A percentile compares a stretch with the other conserved stretches of the same genome.
Evolutionary conservation across 1,140 invertebrate genomes (phyloP).

Genomic region (Drosophila erecta): DNA sequence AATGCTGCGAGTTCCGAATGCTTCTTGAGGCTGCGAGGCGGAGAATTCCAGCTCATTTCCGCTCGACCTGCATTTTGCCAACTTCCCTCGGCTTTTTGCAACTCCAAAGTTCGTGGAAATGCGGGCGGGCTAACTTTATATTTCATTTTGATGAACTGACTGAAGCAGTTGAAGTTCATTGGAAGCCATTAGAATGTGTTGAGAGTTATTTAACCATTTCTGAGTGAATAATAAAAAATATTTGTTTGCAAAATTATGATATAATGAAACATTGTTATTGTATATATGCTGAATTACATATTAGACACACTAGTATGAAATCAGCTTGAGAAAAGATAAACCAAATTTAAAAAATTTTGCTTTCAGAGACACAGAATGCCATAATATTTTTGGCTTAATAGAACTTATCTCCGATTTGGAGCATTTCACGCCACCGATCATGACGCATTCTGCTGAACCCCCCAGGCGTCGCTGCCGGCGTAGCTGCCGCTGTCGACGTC

Average conservation of each 20-base stretch:
- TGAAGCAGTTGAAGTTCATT: too few relatives aligned
- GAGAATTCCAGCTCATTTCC: conserved; percentile 38
- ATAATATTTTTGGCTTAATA: too few relatives aligned
- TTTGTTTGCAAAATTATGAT: too few relatives aligned
- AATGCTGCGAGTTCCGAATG: conserved; percentile 45
- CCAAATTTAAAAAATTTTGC: too few relatives aligned
- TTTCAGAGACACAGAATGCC: too few relatives aligned
- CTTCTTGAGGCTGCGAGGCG: not conserved
- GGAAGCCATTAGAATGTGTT: too few relatives aligned
- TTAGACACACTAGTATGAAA: too few relatives aligned
- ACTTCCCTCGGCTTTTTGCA: conserved; percentile 22
- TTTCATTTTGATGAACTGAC: not conserved
- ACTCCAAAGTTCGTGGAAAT: conserved; percentile 8
- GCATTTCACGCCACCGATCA: conserved; percentile 3
- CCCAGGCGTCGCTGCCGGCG: conserved; percentile 13
- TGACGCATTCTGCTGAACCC: conserved; percentile 12
- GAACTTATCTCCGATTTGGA: not conserved
- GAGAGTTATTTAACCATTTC: too few relatives aligned
- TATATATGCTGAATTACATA: too few relatives aligned
- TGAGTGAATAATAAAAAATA: too few relatives aligned
- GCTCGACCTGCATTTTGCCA: conserved; percentile 23
- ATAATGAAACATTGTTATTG: too few relatives aligned
- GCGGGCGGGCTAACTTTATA: conserved; percentile 5
- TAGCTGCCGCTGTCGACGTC: conserved; percentile 10
- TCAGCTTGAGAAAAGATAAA: too few relatives aligned